These are phyloP conservation scores for Lepidothrix coronata DNA, from an alignment of 2,113 vertebrate genomes.

Conservation along the genomic window DNA sequence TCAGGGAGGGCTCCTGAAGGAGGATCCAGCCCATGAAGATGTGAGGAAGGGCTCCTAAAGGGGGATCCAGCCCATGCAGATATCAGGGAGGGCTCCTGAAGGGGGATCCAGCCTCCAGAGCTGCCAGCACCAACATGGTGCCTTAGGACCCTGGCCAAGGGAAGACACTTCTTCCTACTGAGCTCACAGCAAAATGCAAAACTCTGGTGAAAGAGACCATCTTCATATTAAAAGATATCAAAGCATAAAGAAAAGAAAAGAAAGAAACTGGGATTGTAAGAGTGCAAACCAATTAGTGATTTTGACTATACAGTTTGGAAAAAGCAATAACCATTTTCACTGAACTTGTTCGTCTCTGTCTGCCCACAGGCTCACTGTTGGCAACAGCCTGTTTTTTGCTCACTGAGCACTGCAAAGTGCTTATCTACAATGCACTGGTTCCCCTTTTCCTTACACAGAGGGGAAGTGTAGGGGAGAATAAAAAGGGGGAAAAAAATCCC, in stretches of 20 bases:
- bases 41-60: background rate
- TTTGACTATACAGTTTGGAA: background rate
- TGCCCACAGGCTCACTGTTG: background rate
- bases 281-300: background rate
- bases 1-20: background rate
- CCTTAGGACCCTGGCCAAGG: background rate
- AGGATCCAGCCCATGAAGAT: background rate
- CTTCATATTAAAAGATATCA: background rate
- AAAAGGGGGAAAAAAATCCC: background rate
- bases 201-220: background rate
- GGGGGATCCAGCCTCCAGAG: background rate
- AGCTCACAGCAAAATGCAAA: background rate
- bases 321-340: background rate
- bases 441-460: background rate
- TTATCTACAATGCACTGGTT: background rate
- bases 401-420: background rate
- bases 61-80: background rate
- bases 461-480: background rate
- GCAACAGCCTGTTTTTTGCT: background rate
- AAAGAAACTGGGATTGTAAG: background rate
- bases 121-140: accelerated
- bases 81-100: background rate
- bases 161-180: background rate
- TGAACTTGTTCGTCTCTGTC: background rate
- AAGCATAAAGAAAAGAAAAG: background rate